phyloP scores from a whole-genome alignment of 2,888 invertebrate species.

The Dolichomitus sp. region DNA sequence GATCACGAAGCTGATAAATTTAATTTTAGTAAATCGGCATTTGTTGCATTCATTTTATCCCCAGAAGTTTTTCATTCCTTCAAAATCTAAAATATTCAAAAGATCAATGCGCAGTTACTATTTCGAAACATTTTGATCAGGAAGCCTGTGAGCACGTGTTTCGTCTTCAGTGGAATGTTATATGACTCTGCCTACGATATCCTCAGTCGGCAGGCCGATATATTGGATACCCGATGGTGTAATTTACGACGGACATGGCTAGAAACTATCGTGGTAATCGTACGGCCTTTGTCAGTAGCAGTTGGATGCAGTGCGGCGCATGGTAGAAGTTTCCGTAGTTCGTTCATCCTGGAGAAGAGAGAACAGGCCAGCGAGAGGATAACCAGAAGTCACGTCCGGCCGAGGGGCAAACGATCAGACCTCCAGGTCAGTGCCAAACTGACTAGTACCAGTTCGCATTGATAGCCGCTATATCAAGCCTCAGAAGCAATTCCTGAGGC shows the following conservation, averaged over 20 bases:
- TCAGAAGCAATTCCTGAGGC: conserved; percentile 21
- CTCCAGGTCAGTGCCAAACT: neutral
- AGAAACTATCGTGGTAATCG: conserved; percentile 20
- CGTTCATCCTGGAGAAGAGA: neutral
- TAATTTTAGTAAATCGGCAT: too few relatives aligned
- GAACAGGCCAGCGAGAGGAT: neutral
- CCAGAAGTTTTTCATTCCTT: too few relatives aligned
- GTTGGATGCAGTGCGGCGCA: neutral
- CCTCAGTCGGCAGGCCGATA: neutral
- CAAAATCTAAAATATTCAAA: too few relatives aligned
- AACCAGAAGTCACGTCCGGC: conserved; percentile 15
- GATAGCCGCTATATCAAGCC: conserved; percentile 13
- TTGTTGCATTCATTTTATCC: too few relatives aligned
- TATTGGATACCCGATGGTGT: conserved; percentile 18
- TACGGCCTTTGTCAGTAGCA: conserved; percentile 7
- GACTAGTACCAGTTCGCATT: neutral
- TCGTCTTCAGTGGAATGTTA: neutral
- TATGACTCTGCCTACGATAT: conserved; percentile 1
- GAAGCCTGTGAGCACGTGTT: too few relatives aligned
- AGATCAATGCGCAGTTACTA: too few relatives aligned
- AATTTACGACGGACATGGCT: conserved; percentile 33
- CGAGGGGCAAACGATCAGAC: conserved; percentile 27
- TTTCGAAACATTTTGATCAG: too few relatives aligned
- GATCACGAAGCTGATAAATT: too few relatives aligned
- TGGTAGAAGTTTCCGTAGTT: conserved; percentile 7